phyloP scores from a whole-genome alignment of 2,113 vertebrate species.

The Paramormyrops kingsleyae region DNA sequence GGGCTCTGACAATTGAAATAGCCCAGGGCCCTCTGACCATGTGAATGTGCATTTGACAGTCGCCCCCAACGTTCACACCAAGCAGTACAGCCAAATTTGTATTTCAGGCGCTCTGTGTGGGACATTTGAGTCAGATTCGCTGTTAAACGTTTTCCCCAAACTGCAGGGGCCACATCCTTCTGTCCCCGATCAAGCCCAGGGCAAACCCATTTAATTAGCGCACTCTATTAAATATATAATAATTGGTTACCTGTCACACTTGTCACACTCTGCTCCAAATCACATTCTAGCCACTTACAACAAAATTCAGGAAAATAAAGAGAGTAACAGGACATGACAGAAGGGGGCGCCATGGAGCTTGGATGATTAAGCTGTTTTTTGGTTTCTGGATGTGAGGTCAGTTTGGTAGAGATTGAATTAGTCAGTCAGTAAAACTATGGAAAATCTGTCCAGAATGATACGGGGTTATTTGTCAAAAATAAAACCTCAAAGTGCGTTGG shows the following conservation, averaged over 20 bases:
- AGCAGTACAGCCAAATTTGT: neutral
- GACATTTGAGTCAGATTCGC: neutral
- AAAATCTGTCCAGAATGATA: neutral
- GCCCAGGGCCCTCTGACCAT: neutral
- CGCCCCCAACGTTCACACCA: neutral
- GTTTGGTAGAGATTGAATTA: neutral
- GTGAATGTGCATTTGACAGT: neutral
- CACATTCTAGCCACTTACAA: neutral
- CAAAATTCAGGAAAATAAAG: neutral
- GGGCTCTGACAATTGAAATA: neutral
- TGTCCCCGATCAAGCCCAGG: neutral
- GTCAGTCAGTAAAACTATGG: neutral
- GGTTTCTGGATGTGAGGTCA: neutral
- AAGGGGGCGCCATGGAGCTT: neutral
- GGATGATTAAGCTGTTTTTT: neutral
- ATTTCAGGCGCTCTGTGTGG: neutral
- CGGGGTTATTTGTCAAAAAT: neutral
- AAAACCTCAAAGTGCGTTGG: neutral
- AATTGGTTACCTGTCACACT: neutral
- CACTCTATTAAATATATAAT: neutral
- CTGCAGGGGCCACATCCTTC: neutral
- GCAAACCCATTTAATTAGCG: neutral
- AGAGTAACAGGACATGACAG: neutral
- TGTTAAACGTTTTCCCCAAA: neutral
- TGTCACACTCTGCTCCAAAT: neutral